A percentile compares a stretch with the other conserved stretches of the same genome.
These are phyloP conservation scores for Orussus abietinus DNA, from an alignment of 1,140 invertebrate species.

Conservation along the genomic window DNA sequence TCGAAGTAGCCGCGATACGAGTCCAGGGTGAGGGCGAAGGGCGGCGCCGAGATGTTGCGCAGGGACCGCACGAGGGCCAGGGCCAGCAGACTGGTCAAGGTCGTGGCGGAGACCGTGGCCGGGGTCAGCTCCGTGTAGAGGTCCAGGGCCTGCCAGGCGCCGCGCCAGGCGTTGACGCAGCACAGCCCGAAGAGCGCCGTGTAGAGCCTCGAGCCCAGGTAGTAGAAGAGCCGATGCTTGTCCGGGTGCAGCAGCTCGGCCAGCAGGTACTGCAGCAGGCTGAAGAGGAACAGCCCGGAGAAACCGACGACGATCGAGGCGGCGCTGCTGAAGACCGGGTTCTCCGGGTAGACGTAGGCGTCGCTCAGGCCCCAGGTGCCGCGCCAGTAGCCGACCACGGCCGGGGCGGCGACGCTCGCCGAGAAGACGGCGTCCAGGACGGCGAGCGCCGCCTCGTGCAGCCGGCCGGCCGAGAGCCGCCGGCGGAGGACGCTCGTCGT, in stretches of 20 bases:
- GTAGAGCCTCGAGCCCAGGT: constrained; percentile 68
- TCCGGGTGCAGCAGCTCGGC: constrained; percentile 63
- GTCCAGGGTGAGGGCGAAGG: constrained; percentile 72
- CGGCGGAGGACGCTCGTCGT: constrained; percentile 38
- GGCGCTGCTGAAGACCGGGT: constrained; percentile 58
- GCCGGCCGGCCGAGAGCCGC: constrained; percentile 30
- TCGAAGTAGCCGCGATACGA: constrained; percentile 72
- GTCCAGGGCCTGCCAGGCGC: constrained; percentile 74
- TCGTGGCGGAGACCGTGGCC: constrained; percentile 58
- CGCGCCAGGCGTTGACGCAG: constrained; percentile 81
- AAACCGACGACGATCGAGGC: constrained; percentile 68
- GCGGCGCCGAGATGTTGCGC: constrained; percentile 77
- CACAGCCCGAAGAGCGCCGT: constrained; percentile 71
- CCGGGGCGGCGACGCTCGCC: constrained; percentile 67
- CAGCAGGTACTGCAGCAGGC: constrained; percentile 62
- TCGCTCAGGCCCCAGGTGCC: constrained; percentile 80
- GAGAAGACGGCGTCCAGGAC: constrained; percentile 70
- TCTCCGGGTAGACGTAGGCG: constrained; percentile 62
- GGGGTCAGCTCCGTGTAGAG: constrained; percentile 60
- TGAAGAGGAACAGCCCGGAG: constrained; percentile 64
- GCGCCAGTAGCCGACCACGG: constrained; percentile 81
- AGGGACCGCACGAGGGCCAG: constrained; percentile 64
- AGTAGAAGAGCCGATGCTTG: constrained; percentile 64
- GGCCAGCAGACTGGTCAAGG: constrained; percentile 61
- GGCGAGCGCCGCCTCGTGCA: constrained; percentile 60